These are phyloP conservation scores for Sebastes kiyomatsui DNA, from an alignment of 2,797 vertebrate genomes.

Conservation along the genomic window DNA sequence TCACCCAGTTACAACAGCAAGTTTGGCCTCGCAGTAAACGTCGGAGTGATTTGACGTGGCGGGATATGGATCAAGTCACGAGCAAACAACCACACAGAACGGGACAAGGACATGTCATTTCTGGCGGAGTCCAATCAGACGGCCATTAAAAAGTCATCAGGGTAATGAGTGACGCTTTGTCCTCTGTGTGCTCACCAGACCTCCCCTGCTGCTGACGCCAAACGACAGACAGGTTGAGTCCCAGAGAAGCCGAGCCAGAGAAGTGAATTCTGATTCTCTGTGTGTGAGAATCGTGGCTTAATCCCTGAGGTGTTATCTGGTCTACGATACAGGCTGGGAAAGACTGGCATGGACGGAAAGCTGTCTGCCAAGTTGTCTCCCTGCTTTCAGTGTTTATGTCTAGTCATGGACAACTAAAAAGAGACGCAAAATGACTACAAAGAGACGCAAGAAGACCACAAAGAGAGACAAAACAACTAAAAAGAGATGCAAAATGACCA, in stretches of 20 bases:
- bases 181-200: conserved; percentile 66
- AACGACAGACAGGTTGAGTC: conserved; percentile 34
- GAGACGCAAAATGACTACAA: too few relatives aligned
- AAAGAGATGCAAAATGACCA: not conserved
- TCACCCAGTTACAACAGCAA: not conserved
- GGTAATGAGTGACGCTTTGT: conserved; percentile 67
- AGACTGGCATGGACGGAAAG: conserved; percentile 7
- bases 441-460: too few relatives aligned
- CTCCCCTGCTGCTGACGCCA: conserved; percentile 40
- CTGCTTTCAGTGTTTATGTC: conserved; percentile 34
- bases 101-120: conserved; percentile 71
- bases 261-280: conserved; percentile 20
- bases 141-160: conserved; percentile 77
- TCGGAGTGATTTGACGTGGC: not conserved
- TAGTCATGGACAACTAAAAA: not conserved
- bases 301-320: conserved; percentile 14
- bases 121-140: conserved; percentile 71
- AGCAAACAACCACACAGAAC: conserved; percentile 40
- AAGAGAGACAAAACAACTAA: not conserved
- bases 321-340: not conserved
- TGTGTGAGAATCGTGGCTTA: conserved; percentile 15
- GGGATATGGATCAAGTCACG: conserved; percentile 25
- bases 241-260: conserved; percentile 22
- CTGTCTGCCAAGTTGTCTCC: conserved; percentile 28
- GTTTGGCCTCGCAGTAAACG: conserved; percentile 3